Base-by-base conservation (phyloP, 2,888 invertebrate genomes). In the Tuta absoluta region DNA sequence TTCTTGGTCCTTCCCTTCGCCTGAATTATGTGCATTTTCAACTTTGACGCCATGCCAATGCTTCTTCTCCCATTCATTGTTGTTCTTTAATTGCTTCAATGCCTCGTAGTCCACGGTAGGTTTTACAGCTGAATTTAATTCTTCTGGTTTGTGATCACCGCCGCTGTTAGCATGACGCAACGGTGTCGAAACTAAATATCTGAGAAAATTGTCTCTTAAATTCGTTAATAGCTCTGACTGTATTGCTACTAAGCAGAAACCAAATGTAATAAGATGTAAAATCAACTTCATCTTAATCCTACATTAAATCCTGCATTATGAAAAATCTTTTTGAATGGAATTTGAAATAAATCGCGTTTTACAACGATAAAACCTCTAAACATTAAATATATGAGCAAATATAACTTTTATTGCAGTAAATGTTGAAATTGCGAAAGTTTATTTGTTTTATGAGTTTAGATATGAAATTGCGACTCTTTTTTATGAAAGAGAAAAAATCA, bases 281-380 rank as follows among this genome's bases (percentile, higher is more conserved):
- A n/a, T 48, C 19, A 37, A 28, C 51, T 45, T 45, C 60, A 60
- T 60, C 45, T 12, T 60, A 60, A 19, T 23, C 38, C 58, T 58
- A 58, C 58, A 58, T 58, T 14, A 58, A 38, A 58, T 19, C 23
- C 1, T 21, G 38, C 38, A 38, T 38, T 21, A 38, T 38, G 37
- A 58, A 11, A 58, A 2, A 58, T 12, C 17, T 11, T 58, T 53
- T 53, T 14, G 51, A 53, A 53, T 53, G 24, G 37, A 17, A 38
- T 37, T 12, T n/a, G 45, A n/a, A 45, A 17, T 60, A 60, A 60
- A 45, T 60, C 21, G 48, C 1, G 33, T 45, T 60, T 59, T 41
- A 24, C 17, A 38, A 28, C 60, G 45, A 60, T 45, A 23, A 45
- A 45, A 45, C 23, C 19, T 21, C 24, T 17, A 41, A 24, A 56